These are phyloP conservation scores for Drosophila demipolita DNA, from an alignment of 2,888 invertebrate genomes.

Conservation along the genomic window DNA sequence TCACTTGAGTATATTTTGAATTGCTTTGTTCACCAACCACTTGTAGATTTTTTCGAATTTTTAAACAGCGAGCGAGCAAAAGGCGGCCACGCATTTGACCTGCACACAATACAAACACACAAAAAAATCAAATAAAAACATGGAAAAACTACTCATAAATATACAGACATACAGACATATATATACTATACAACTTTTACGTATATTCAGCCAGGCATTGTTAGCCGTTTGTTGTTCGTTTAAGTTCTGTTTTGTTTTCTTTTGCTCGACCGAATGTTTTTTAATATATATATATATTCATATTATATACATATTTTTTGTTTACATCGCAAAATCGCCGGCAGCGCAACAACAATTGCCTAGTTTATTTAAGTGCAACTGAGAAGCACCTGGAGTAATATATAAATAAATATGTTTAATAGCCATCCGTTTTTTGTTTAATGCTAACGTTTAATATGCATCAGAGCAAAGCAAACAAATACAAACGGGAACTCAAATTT, in stretches of 20 bases:
- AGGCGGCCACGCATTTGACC: slow-evolving; percentile 74
- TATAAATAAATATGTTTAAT: slow-evolving; percentile 50
- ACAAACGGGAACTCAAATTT: neutral
- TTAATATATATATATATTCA: slow-evolving; percentile 16
- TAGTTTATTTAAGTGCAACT: slow-evolving; percentile 39
- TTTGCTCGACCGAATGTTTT: slow-evolving; percentile 47
- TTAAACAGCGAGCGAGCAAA: slow-evolving; percentile 50
- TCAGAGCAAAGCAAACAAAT: slow-evolving; percentile 2
- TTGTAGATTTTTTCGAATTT: slow-evolving; percentile 77
- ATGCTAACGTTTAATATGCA: slow-evolving; percentile 22
- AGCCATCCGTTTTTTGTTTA: slow-evolving; percentile 10
- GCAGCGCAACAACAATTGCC: slow-evolving; percentile 33
- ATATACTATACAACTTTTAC: slow-evolving; percentile 3
- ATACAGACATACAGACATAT: slow-evolving; percentile 29
- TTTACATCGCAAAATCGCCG: slow-evolving; percentile 61
- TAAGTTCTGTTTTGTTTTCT: slow-evolving; percentile 16
- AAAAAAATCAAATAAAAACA: slow-evolving; percentile 33
- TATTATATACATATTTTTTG: slow-evolving; percentile 37
- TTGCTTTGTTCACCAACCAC: slow-evolving; percentile 55
- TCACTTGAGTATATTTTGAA: slow-evolving; percentile 31
- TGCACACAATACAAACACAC: slow-evolving; percentile 35
- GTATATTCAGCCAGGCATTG: slow-evolving; percentile 42
- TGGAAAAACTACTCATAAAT: slow-evolving; percentile 75
- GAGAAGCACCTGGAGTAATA: slow-evolving; percentile 47
- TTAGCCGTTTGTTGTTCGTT: slow-evolving; percentile 37